These are phyloP conservation scores for Anolis apletophallus DNA, from an alignment of 2,797 vertebrate genomes.

Conservation along the genomic window DNA sequence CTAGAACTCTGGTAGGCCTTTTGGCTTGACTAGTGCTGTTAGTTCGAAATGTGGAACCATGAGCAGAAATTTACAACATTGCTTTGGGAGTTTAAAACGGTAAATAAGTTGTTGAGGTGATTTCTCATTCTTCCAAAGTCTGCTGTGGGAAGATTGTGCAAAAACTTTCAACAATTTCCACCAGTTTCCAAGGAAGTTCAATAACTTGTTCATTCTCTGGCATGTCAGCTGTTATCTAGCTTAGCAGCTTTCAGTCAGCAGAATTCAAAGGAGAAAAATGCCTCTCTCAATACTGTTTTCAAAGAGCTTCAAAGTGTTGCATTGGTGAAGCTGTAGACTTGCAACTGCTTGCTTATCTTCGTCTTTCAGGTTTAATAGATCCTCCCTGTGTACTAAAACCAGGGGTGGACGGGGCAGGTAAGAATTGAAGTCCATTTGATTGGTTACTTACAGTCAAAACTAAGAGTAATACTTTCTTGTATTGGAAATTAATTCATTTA, in stretches of 20 bases:
- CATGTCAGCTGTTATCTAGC: conserved; percentile 59
- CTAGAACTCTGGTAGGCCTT: neutral
- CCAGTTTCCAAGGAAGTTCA: conserved; percentile 52
- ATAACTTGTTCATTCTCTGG: conserved; percentile 48
- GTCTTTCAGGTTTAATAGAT: conserved; percentile 58
- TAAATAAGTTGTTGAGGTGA: conserved; percentile 26
- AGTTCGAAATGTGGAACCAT: neutral
- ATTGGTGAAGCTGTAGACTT: conserved; percentile 52
- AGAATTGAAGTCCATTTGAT: neutral
- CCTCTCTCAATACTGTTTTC: conserved; percentile 55
- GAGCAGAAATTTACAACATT: neutral
- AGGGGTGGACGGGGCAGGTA: conserved; percentile 12
- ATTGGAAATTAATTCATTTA: neutral
- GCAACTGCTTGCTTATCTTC: conserved; percentile 66
- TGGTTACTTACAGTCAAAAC: neutral
- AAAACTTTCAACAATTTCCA: conserved; percentile 46
- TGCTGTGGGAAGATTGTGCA: conserved; percentile 42
- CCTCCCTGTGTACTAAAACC: conserved; percentile 11
- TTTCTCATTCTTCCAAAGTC: neutral
- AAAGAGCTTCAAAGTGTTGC: conserved; percentile 63
- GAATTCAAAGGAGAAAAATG: conserved; percentile 55
- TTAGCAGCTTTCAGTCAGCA: conserved; percentile 58
- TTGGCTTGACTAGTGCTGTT: neutral
- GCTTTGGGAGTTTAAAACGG: neutral
- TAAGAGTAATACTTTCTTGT: conserved; percentile 4